phyloP scores from a whole-genome alignment of 1,140 invertebrate species.

The Triops longicaudatus region DNA sequence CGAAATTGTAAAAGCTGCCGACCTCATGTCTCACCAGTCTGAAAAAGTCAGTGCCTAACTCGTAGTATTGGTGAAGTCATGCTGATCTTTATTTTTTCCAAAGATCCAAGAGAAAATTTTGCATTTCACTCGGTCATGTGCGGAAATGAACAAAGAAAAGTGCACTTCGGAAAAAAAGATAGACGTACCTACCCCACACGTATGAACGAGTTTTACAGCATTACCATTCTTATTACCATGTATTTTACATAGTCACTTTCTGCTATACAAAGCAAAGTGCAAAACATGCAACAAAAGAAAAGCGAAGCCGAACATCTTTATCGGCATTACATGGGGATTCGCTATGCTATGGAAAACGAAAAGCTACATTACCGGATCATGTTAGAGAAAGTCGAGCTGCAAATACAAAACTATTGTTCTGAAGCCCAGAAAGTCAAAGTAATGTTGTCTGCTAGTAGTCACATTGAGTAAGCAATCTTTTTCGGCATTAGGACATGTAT shows the following conservation, averaged over 20 bases:
- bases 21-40: not conserved
- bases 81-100: not conserved
- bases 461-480: not conserved
- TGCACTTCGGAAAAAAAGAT: not conserved
- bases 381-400: constrained; percentile 17
- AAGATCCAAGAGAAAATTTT: not conserved
- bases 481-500: constrained; percentile 23
- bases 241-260: not conserved
- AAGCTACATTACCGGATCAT: constrained; percentile 18
- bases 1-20: not conserved
- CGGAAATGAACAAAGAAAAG: not conserved
- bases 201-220: not conserved
- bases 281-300: constrained; percentile 24
- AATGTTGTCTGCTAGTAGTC: not conserved
- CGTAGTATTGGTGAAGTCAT: not conserved
- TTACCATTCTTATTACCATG: not conserved
- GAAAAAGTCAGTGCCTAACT: not conserved
- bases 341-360: constrained; percentile 18
- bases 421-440: constrained; percentile 26
- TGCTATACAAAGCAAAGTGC: constrained; percentile 15
- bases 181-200: not conserved
- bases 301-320: constrained; percentile 25
- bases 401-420: not conserved
- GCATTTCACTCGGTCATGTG: not conserved
- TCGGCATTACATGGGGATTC: constrained; percentile 23